Conservation (phyloP, 2,888 invertebrate species). For the Lasioglossum oenotherae region DNA sequence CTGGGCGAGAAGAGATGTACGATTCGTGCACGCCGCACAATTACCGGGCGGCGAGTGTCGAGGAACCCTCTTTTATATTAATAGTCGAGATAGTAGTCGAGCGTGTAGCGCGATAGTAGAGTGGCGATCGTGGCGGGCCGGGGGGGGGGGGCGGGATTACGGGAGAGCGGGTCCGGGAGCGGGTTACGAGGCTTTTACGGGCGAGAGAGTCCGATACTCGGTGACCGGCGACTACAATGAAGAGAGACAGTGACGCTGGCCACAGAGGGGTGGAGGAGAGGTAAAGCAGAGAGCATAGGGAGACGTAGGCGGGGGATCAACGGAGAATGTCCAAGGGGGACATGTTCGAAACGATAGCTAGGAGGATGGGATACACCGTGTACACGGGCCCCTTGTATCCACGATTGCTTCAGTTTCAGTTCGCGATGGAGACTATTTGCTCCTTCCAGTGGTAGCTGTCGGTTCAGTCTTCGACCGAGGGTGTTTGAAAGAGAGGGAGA, state of each 20-base stretch:
- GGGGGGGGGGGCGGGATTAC: background rate
- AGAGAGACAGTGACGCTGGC: background rate
- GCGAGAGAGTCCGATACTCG: constrained; percentile 14
- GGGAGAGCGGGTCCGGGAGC: background rate
- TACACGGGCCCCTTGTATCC: constrained; percentile 77
- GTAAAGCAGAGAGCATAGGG: constrained; percentile 3
- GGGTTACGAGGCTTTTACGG: constrained; percentile 16
- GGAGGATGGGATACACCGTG: constrained; percentile 80
- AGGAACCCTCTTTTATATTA: constrained; percentile 84
- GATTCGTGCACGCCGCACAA: constrained; percentile 77
- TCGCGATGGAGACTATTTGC: constrained; percentile 79
- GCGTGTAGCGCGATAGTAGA: constrained; percentile 77
- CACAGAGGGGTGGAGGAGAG: constrained; percentile 37
- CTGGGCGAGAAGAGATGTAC: constrained; percentile 56
- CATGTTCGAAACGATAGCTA: constrained; percentile 82
- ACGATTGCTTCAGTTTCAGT: constrained; percentile 82
- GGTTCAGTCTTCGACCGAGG: constrained; percentile 47
- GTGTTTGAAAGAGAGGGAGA: constrained; percentile 27
- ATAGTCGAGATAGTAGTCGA: constrained; percentile 81
- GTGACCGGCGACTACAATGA: background rate
- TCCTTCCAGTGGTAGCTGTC: constrained; percentile 69
- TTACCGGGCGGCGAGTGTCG: constrained; percentile 82
- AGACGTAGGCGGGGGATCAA: constrained; percentile 47
- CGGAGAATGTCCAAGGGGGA: constrained; percentile 74
- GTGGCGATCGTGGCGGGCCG: constrained; percentile 49